Evolutionary conservation across 1,140 invertebrate genomes (phyloP), one percentile per base, ranked within the genome.

Genomic region (Aradophagus sp.): DNA sequence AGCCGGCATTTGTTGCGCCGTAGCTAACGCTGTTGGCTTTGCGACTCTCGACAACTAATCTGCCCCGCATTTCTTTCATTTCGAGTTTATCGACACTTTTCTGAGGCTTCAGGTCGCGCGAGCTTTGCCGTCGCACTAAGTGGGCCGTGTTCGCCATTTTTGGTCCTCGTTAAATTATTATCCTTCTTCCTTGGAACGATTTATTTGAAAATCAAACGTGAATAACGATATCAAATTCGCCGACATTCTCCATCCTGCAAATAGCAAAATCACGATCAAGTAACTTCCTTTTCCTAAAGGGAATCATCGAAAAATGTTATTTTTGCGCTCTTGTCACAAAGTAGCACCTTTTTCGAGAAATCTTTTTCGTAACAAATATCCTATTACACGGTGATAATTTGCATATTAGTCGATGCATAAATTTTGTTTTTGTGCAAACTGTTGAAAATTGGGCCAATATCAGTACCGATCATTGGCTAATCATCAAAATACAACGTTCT

Each of bases 101-200:
- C 79, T 95, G 93, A 2, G 91, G 90, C 68, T 92, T 91, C 2
- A 94, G 85, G 79, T 95, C 93, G 34, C 93, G 87, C 17, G 93
- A 95, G 80, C 93, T 95, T 84, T 95, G 94, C 48, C 93, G 89
- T 29, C 94, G 89, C 63, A 95, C 91, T 73, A 96, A 87, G 85
- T 96, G 94, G 47, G 93, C 93, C 62, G 93, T 94, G 84, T 96
- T 96, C 69, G 94, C 93, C 94, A 96, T 96, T 80, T n/a, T 53
- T 66, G 72, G 39, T 31, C 61, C 38, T 17, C 42, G 31, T 50
- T 68, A 50, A 61, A 50, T 50, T 38, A 34, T 44, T 62, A 5
- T 61, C 8, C 10, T 17, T 19, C 36, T 26, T 19, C 3, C 29
- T 31, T 17, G 12, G 27, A 27, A 20, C 7, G 32, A 17, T 50